Conservation (phyloP, 1,140 invertebrate species). For the Tetramorium simillimum region DNA sequence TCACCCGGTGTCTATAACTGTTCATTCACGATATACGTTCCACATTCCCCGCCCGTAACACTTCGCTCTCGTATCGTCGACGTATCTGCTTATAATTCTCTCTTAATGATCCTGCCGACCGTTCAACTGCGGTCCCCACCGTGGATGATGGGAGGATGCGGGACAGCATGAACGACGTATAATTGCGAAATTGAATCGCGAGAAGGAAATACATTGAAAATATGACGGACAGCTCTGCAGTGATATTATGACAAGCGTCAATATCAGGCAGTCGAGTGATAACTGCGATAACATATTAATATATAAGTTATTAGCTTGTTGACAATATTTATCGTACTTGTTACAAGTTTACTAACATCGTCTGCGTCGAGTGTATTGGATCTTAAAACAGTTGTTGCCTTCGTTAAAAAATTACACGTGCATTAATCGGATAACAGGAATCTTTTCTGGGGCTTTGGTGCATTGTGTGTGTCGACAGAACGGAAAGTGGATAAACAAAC, state of each 20-base stretch:
- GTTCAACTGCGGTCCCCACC: conserved; percentile 15
- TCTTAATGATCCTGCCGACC: conserved; percentile 42
- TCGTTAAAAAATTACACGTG: background rate
- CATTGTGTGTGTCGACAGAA: background rate
- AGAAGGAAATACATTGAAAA: conserved; percentile 13
- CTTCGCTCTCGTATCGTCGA: conserved; percentile 51
- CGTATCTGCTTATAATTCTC: conserved; percentile 57
- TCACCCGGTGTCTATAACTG: conserved; percentile 53
- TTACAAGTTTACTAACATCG: background rate
- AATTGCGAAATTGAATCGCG: conserved; percentile 20
- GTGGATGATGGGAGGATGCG: conserved; percentile 31
- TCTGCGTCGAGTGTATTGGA: background rate
- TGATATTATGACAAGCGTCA: background rate
- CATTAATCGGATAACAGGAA: conserved; percentile 17
- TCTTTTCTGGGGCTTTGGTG: background rate
- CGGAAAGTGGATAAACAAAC: conserved; percentile 46
- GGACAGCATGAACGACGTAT: background rate
- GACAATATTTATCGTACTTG: background rate
- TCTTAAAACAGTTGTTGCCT: background rate
- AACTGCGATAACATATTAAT: background rate
- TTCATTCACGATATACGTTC: conserved; percentile 62
- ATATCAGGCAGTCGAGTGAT: background rate
- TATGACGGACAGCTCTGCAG: conserved; percentile 4
- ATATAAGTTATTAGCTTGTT: background rate
- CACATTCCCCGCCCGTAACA: conserved; percentile 58